Evolutionary conservation across 2,113 vertebrate species (phyloP).

Genomic region (Petaurus breviceps): DNA sequence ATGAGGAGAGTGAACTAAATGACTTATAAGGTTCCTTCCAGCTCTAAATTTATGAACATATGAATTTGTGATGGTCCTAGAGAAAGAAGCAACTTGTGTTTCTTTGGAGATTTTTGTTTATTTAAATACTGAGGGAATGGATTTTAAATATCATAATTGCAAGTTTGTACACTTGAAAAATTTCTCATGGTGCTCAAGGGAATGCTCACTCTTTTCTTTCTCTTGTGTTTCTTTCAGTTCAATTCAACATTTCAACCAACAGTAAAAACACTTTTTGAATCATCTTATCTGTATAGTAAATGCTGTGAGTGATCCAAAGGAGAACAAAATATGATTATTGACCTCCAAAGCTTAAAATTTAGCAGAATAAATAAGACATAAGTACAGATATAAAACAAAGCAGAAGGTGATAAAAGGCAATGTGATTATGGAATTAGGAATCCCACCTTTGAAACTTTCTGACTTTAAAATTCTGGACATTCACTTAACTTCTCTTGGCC

Average conservation of each 20-base stretch:
- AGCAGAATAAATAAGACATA: constrained; percentile 59
- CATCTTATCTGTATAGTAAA: neutral
- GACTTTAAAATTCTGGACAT: neutral
- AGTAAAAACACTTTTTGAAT: neutral
- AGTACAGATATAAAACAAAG: constrained; percentile 7
- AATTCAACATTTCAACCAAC: neutral
- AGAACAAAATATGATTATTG: constrained; percentile 66
- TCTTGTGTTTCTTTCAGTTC: constrained; percentile 46
- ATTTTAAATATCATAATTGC: constrained; percentile 47
- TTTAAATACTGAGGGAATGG: constrained; percentile 46
- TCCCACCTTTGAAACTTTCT: neutral
- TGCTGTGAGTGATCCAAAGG: constrained; percentile 12
- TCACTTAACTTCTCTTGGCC: neutral
- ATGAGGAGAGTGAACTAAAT: neutral
- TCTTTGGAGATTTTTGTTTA: constrained; percentile 19
- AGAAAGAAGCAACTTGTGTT: constrained; percentile 65
- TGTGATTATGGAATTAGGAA: neutral
- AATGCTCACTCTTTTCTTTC: constrained; percentile 27
- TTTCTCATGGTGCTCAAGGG: constrained; percentile 19
- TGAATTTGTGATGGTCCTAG: constrained; percentile 60
- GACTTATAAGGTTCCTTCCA: neutral
- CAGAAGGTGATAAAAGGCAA: neutral
- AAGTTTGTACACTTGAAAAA: constrained; percentile 11
- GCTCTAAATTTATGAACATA: neutral
- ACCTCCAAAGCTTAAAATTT: constrained; percentile 52